These are phyloP conservation scores for Orbicella faveolata DNA, from an alignment of 64 coral and sea anemone species.

Conservation along the genomic window DNA sequence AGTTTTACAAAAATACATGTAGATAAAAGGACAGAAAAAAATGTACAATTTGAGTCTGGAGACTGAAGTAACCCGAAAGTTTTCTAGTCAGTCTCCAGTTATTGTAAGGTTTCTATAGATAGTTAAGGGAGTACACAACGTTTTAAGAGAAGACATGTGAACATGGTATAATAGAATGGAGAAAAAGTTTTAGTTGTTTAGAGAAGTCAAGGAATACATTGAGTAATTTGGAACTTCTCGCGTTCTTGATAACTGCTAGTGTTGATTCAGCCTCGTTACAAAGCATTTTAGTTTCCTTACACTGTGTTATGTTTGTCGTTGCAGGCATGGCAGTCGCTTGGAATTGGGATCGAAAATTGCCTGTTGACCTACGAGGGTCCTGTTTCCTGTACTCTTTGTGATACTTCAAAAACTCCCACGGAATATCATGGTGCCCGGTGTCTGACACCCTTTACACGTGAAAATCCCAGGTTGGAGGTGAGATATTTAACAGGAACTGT, in stretches of 20 bases:
- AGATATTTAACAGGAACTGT: background rate
- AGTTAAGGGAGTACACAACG: too few species aligned
- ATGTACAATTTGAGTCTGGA: too few species aligned
- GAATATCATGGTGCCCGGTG: conserved; percentile 28
- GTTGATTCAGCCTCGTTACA: background rate
- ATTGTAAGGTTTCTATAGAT: too few species aligned
- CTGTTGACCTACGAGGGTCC: conserved; percentile 26
- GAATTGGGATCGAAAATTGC: conserved; percentile 30
- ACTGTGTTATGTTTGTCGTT: background rate
- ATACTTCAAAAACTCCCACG: background rate
- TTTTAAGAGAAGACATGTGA: too few species aligned
- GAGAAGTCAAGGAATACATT: too few species aligned
- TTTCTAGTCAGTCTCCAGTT: too few species aligned
- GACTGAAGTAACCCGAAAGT: too few species aligned
- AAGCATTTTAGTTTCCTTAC: background rate
- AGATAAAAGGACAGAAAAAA: too few species aligned
- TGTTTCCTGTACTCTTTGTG: background rate
- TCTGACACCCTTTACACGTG: conserved; percentile 3
- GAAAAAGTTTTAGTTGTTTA: too few species aligned
- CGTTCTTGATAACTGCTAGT: background rate
- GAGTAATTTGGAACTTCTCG: background rate
- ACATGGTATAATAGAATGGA: too few species aligned
- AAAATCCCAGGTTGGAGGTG: conserved; percentile 48
- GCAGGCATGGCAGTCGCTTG: conserved; percentile 31
- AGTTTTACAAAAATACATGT: too few species aligned